These are phyloP conservation scores for Melanostigma gelatinosum DNA, from an alignment of 2,113 vertebrate species.

Conservation along the genomic window DNA sequence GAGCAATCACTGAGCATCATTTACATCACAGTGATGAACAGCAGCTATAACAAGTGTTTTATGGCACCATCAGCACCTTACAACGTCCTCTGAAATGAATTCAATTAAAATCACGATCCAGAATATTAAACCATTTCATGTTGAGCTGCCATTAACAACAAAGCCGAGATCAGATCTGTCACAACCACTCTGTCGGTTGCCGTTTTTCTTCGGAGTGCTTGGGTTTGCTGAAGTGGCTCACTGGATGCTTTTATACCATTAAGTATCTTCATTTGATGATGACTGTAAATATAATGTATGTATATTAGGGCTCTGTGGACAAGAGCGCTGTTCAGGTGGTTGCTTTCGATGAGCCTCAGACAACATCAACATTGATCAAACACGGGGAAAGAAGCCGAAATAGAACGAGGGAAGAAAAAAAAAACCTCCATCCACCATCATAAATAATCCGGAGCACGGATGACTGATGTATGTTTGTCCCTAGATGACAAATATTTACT, in stretches of 20 bases:
- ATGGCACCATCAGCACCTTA: constrained; percentile 82
- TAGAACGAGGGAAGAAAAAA: not conserved
- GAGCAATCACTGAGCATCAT: constrained; percentile 80
- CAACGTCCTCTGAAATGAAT: constrained; percentile 84
- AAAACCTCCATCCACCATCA: constrained; percentile 33
- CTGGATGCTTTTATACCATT: constrained; percentile 15
- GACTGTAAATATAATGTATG: constrained; percentile 28
- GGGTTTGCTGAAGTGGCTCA: constrained; percentile 23
- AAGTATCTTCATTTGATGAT: constrained; percentile 36
- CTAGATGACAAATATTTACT: constrained; percentile 81
- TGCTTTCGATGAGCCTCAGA: constrained; percentile 37
- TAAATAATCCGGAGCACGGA: constrained; percentile 50
- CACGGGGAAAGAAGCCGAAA: constrained; percentile 27
- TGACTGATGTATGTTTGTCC: constrained; percentile 78
- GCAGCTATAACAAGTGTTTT: constrained; percentile 82
- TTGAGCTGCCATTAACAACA: constrained; percentile 75
- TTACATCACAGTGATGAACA: constrained; percentile 83
- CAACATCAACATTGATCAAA: constrained; percentile 46
- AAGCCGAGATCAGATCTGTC: constrained; percentile 53
- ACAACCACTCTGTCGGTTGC: constrained; percentile 49
- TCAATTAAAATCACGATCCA: constrained; percentile 82
- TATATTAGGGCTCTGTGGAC: constrained; percentile 15
- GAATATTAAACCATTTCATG: constrained; percentile 82
- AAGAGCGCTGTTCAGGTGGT: constrained; percentile 7
- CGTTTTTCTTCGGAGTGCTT: constrained; percentile 32